Conservation (phyloP, 2,113 vertebrate genomes). For the Ascaphus truei region DNA sequence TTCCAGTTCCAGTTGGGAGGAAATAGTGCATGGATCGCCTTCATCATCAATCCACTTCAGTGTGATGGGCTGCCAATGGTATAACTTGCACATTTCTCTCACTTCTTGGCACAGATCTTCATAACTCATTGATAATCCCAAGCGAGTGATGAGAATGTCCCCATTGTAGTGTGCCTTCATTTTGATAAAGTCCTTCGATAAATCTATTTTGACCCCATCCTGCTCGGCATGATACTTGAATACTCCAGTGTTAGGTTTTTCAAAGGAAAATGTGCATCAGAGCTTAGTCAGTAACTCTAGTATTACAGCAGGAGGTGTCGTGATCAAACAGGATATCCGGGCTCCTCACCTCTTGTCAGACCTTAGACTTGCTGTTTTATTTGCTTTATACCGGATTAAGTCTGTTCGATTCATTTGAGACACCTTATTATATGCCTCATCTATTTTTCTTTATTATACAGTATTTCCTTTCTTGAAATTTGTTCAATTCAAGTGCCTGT, state of each 20-base stretch:
- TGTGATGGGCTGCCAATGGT: slow-evolving; percentile 77
- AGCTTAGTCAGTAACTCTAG: neutral
- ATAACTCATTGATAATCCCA: slow-evolving; percentile 77
- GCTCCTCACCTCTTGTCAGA: neutral
- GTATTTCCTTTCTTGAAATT: too few species aligned
- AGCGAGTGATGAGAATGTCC: slow-evolving; percentile 83
- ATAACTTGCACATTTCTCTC: slow-evolving; percentile 80
- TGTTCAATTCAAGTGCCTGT: too few species aligned
- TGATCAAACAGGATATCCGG: neutral
- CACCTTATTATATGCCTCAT: too few species aligned
- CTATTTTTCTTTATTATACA: too few species aligned
- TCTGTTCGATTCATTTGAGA: too few species aligned
- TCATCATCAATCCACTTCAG: slow-evolving; percentile 97
- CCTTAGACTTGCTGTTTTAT: too few species aligned
- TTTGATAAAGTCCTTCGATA: slow-evolving; percentile 67
- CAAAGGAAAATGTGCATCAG: neutral
- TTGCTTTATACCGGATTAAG: too few species aligned
- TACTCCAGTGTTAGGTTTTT: neutral
- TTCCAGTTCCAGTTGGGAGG: slow-evolving; percentile 93
- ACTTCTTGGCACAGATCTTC: slow-evolving; percentile 81
- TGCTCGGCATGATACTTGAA: slow-evolving; percentile 67
- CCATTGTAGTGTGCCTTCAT: slow-evolving; percentile 86
- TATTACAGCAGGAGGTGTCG: neutral
- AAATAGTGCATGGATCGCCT: slow-evolving; percentile 97
- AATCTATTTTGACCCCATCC: slow-evolving; percentile 71